Evolutionary conservation across 2,888 invertebrate species (phyloP), one percentile per base, ranked within the genome.

Genomic region (Clistopyga incitator): DNA sequence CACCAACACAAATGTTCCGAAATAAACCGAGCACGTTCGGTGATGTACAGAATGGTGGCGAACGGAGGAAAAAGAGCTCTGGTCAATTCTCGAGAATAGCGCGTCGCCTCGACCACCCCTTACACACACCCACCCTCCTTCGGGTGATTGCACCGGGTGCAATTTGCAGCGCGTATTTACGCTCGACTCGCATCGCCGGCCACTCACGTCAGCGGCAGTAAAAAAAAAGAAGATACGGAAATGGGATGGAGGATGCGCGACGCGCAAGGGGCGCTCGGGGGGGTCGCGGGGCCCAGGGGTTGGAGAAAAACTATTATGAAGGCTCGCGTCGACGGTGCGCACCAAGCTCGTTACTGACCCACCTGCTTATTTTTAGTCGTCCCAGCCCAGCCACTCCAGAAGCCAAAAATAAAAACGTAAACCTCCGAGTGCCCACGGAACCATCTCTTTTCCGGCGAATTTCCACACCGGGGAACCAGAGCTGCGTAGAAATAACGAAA

Each of bases 161-260:
- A 80, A 75, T 80, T 80, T 80, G 50, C 68, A 52, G 75, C 75
- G 74, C 75, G 80, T 75, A 80, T 80, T 80, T 80, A 80, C 74
- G 80, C 80, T 80, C 61, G 42, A 47, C 68, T 75, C 61, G 75
- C 80, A 80, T 80, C 75, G 68, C 56, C 38, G 72, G 38, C 74
- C 75, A 75, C 80, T 80, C 80, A 64, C 75, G 80, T 75, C 80
- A 67, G 68, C 68, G 68, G 68, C 65, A 50, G 68, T 54, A n/a
- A 34, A 75, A 65, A 52, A 34, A 59, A 34, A 52, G 65, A 70
- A 61, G 74, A 75, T 23, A 50, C 13, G 67, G 34, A 75, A 80
- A 68, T 25, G 13, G 34, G 34, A 72, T 29, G 34, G 42, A 2
- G 20, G 65, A 8, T 15, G 50, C n/a, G 23, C 11, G 13, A 18